Conservation (phyloP, 2,113 vertebrate species). For the Urocynchramus pylzowi region DNA sequence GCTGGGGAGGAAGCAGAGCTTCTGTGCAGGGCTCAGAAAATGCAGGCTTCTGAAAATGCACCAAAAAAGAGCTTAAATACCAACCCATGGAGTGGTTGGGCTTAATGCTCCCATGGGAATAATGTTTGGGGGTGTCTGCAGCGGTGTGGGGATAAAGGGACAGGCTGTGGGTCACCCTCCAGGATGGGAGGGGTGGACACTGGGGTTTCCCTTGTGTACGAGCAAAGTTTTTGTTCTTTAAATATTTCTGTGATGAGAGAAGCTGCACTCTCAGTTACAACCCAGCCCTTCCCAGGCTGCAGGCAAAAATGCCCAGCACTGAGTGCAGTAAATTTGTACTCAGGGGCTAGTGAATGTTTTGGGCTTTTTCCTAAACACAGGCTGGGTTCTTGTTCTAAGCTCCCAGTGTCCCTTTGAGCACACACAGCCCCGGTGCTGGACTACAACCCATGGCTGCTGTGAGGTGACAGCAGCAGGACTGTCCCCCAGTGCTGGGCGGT, state of each 20-base stretch:
- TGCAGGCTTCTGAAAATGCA: neutral
- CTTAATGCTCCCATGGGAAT: neutral
- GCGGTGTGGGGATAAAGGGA: neutral
- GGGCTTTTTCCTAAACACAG: neutral
- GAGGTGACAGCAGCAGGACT: neutral
- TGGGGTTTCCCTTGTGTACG: neutral
- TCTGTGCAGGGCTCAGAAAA: neutral
- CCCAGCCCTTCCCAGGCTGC: neutral
- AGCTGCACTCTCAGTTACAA: neutral
- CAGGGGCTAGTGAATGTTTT: fast-evolving
- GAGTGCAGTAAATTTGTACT: neutral
- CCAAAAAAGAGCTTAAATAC: neutral
- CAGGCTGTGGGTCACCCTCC: neutral
- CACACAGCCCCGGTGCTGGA: fast-evolving
- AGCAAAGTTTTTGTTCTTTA: neutral
- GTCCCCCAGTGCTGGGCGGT: neutral
- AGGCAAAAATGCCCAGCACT: neutral
- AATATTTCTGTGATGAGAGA: neutral
- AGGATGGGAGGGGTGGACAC: neutral
- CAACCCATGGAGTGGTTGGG: neutral
- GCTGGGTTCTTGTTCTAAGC: neutral
- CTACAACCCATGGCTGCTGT: fast-evolving
- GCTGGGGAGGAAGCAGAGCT: neutral
- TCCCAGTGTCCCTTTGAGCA: neutral
- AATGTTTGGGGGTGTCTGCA: neutral